Evolutionary conservation across 2,113 vertebrate species (phyloP), one percentile per base, ranked within the genome.

Genomic region (Actenoides hombroni): DNA sequence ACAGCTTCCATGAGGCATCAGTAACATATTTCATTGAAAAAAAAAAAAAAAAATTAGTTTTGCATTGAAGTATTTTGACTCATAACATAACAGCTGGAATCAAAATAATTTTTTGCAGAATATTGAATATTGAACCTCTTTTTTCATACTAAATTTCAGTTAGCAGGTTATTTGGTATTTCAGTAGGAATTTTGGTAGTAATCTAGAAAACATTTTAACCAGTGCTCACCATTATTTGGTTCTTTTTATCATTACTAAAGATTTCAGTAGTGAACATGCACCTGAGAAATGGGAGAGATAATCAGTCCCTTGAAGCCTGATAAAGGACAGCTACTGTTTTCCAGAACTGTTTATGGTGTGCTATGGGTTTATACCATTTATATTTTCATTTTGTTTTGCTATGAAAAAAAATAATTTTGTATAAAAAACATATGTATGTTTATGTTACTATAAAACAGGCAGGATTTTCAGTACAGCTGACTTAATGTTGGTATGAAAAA

Each of bases 401-500:
- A 20, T 40, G 35, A 94, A 89, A 87, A 88, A 88, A 90, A 28
- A 51, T 33, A 2, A 51, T 53, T 92, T 86, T 48, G 6, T 65
- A 75, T 68, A 39, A 70, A 92, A 91, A 93, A 78, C 8, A 23
- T 88, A 59, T 69, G 44, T 67, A 71, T 73, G 65, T 44, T 92
- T 92, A 42, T 92, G 53, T 84, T 89, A 51, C 26, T 73, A 56
- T 91, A 86, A 91, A 94, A 31, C 33, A 81, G 87, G 60, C n/a
- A 86, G 20, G 7, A 61, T 93, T 65, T 92, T 23, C 33, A 61
- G 37, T 31, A 54, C 33, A 77, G 35, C 8, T 93, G 88, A 78
- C 68, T 92, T 90, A 85, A 73, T 85, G 48, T 85, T 91, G 40
- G 40, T 91, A 86, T 23, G 87, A 85, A 81, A 93, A 94, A 94